Percentiles rank a stretch among this genome's conserved stretches.
These are phyloP conservation scores for Cryptosula pallasiana DNA, from an alignment of 2,888 invertebrate species.

Conservation along the genomic window DNA sequence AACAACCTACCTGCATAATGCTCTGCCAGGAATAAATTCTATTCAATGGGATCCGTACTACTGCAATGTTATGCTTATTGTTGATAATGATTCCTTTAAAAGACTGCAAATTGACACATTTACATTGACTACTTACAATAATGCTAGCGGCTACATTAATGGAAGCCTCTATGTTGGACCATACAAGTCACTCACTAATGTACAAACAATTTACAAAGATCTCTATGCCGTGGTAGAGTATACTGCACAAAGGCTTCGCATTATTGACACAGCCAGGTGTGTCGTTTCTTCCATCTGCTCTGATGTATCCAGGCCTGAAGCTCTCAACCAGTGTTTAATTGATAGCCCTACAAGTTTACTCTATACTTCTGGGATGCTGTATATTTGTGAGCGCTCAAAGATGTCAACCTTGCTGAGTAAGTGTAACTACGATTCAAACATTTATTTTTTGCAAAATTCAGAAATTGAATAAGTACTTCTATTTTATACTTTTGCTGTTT, in stretches of 20 bases:
- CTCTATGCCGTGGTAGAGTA: neutral
- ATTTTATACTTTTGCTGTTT: no score
- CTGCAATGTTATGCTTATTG: neutral
- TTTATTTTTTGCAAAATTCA: no score
- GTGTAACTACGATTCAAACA: no score
- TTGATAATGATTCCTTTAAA: neutral
- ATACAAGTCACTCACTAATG: neutral
- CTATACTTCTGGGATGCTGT: no score
- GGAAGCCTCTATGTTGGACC: neutral
- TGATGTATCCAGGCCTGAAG: no score
- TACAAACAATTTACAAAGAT: neutral
- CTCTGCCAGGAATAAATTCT: neutral
- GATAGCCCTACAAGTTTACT: no score
- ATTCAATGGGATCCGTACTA: neutral
- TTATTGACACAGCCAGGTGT: neutral
- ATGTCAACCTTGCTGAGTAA: no score
- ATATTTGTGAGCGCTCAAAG: no score
- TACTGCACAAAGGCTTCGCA: neutral
- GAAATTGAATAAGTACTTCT: no score
- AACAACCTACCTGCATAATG: neutral
- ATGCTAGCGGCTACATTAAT: neutral
- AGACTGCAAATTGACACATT: neutral
- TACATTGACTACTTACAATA: neutral
- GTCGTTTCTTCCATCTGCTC: no score
- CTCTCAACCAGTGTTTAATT: no score